phyloP scores from a whole-genome alignment of 1,140 invertebrate genomes.

The Vollenhovia emeryi region DNA sequence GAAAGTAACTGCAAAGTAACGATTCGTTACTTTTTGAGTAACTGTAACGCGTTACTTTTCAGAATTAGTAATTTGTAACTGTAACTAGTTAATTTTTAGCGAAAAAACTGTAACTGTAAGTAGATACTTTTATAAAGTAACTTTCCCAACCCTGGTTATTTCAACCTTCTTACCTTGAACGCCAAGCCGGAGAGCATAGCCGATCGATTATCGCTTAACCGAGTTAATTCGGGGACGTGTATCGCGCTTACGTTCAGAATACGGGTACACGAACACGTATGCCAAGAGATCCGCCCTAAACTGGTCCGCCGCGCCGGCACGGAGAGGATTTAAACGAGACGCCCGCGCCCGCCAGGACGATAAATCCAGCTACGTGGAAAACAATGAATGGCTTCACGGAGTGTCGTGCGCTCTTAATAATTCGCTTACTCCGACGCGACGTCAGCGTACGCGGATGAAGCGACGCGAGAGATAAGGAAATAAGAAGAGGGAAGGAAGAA shows the following conservation, averaged over 20 bases:
- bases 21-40: too few species aligned
- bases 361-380: conserved; percentile 59
- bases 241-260: conserved; percentile 60
- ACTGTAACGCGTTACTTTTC: too few species aligned
- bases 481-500: not conserved
- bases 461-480: not conserved
- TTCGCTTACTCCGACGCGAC: conserved; percentile 31
- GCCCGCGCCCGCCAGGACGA: conserved; percentile 35
- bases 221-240: conserved; percentile 65
- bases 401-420: conserved; percentile 42
- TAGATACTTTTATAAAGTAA: too few species aligned
- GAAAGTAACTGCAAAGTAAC: too few species aligned
- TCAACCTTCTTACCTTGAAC: conserved; percentile 39
- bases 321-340: conserved; percentile 42
- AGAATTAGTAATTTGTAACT: too few species aligned
- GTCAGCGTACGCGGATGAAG: conserved; percentile 14
- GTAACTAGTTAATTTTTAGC: too few species aligned
- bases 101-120: too few species aligned
- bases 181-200: conserved; percentile 1
- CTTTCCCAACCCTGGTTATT: too few species aligned
- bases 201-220: conserved; percentile 49
- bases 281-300: conserved; percentile 61
- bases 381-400: conserved; percentile 31
- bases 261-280: conserved; percentile 44
- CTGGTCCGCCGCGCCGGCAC: conserved; percentile 51